Evolutionary conservation across 2,113 vertebrate genomes (phyloP), one percentile per base, ranked within the genome.

Genomic region (Sardina pilchardus): DNA sequence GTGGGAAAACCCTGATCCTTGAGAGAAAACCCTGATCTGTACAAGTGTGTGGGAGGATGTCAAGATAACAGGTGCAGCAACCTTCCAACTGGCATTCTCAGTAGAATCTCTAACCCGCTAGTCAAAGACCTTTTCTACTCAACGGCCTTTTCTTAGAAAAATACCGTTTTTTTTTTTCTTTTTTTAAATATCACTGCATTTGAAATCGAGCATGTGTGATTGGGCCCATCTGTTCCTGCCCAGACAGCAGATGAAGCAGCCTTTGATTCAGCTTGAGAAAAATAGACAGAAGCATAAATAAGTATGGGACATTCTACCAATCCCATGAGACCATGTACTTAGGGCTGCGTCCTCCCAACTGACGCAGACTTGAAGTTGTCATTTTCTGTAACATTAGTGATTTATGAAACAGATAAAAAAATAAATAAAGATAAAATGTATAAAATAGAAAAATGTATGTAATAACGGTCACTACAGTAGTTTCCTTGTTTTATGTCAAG

Each of bases 141-240:
- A 42, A 42, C 2, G 39, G 39, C 39, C 39, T 42, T 42, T 42
- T 42, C 39, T 42, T 42, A 42, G 39, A 1, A 42, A 42, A 42
- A 42, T 47, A 14, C 45, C 3, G 45, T 1, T 47, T 47, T 47
- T 47, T 3, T 47, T 6, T 6, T 47, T 83, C n/a, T n/a, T n/a
- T n/a, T n/a, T n/a, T n/a, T n/a, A 85, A 87, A 85, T 88, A 86
- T 85, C 81, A 81, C 12, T 50, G 78, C 82, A 0, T 48, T 9
- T 43, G 67, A 24, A 78, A 82, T 26, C 56, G 50, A 75, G 10
- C 81, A 81, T 81, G 88, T 87, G 86, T 87, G 67, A 85, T 56
- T 24, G 83, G 21, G 14, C 81, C 63, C 81, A 86, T 89, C 85
- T 88, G 88, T 56, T 85, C 39, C 36, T 6, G 80, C 44, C 84